Conservation (phyloP, 1,140 invertebrate genomes). For the Drosophila watanabei region DNA sequence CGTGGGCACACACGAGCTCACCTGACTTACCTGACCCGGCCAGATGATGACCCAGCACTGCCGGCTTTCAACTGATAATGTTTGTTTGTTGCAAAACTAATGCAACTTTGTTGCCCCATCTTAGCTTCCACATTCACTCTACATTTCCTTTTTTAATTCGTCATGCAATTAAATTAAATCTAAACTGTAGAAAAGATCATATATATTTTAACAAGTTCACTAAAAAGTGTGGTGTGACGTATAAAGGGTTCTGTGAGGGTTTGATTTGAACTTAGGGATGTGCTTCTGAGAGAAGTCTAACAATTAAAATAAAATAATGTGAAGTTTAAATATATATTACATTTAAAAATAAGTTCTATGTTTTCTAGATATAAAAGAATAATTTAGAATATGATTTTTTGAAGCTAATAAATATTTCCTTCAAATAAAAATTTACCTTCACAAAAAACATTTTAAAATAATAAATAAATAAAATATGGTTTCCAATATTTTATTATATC, state of each 20-base stretch:
- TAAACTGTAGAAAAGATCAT: background rate
- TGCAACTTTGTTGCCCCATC: slow-evolving; percentile 15
- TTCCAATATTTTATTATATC: no score
- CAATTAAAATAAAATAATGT: background rate
- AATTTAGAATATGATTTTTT: no score
- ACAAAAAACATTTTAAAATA: no score
- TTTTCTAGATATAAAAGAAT: no score
- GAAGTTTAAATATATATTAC: no score
- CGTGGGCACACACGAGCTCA: slow-evolving; percentile 10
- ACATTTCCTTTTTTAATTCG: background rate
- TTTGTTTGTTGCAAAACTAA: slow-evolving; percentile 29
- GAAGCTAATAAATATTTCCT: no score
- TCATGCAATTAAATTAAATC: slow-evolving; percentile 4
- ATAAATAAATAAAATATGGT: no score
- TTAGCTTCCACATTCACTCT: background rate
- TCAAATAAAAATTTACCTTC: no score
- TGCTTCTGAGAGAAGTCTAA: background rate
- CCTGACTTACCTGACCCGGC: slow-evolving; percentile 20
- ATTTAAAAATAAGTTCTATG: no score
- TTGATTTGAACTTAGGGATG: background rate
- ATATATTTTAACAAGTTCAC: background rate
- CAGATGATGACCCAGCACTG: slow-evolving; percentile 37
- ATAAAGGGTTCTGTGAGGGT: no score
- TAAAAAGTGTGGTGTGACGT: background rate
- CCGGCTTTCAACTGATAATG: slow-evolving; percentile 15